Evolutionary conservation across 2,888 invertebrate genomes (phyloP), one percentile per base, ranked within the genome.

Genomic region (Scaptomyza parva): DNA sequence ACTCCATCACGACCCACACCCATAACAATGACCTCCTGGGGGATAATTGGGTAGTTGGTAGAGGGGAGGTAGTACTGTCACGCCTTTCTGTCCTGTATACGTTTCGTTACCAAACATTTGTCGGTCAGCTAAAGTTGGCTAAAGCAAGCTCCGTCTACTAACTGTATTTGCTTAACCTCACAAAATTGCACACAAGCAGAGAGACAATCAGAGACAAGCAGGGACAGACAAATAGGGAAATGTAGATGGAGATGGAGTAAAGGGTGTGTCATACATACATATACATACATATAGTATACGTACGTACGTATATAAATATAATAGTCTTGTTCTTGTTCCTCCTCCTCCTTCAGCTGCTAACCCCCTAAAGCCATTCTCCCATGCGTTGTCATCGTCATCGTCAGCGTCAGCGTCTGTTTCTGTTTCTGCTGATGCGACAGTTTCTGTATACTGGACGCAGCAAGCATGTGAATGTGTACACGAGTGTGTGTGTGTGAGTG

Each of bases 371-470:
- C 33, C n/a, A 22, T 52, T 17, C n/a, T 8, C 12, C n/a, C 17
- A 18, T 4, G 33, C 22, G 39, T 37, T 26, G 30, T 18, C 9
- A 14, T 33, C 50, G 14, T n/a, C n/a, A n/a, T n/a, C 22, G 28
- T 53, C 61, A 43, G 26, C 58, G 24, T 35, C 37, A 12, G 14
- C 17, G 40, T 54, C 37, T 33, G 28, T 81, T 87, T 54, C 37
- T 33, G 28, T 81, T 87, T 78, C 61, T 82, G 82, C 82, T 87
- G 82, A 82, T 70, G 88, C 76, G 76, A 73, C 88, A 78, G 80
- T 85, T 87, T 82, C 82, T 64, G 59, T 79, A 43, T 50, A 20
- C 40, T n/a, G 55, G 30, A 59, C 53, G 57, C 61, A 44, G 78
- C n/a, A n/a, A 66, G 63, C 65, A 70, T 77, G 78, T 69, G 62